Conservation (phyloP, 1,140 invertebrate species). For the Tetramorium alpestre region DNA sequence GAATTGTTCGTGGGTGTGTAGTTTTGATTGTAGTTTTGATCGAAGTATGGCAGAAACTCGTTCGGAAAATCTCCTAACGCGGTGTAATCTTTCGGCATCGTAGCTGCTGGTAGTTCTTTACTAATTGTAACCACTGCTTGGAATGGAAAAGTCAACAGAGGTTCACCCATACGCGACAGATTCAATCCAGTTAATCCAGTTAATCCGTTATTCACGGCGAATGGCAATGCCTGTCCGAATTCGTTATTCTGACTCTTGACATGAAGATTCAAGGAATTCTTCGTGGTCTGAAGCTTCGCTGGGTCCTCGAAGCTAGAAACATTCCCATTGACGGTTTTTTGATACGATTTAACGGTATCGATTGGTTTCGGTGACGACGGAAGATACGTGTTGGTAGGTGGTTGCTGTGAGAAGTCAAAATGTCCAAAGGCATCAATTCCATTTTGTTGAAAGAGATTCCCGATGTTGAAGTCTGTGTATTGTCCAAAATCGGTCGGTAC, state of each 20-base stretch:
- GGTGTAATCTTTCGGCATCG: slow-evolving; percentile 53
- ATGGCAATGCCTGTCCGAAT: neutral
- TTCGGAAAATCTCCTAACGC: slow-evolving; percentile 71
- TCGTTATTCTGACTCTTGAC: neutral
- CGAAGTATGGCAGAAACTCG: slow-evolving; percentile 78
- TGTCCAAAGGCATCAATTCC: neutral
- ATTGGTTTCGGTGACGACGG: slow-evolving; percentile 19
- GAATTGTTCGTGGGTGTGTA: slow-evolving; percentile 44
- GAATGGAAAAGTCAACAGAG: slow-evolving; percentile 80
- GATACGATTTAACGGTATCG: slow-evolving; percentile 10
- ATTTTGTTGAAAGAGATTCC: neutral
- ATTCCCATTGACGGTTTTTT: slow-evolving; percentile 9
- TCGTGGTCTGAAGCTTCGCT: neutral
- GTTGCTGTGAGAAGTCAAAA: neutral
- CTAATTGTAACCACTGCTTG: slow-evolving; percentile 81
- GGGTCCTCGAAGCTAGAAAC: neutral
- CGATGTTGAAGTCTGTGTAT: neutral
- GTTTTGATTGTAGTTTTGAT: slow-evolving; percentile 66
- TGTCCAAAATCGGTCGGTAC: slow-evolving; percentile 1
- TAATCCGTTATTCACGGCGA: slow-evolving; percentile 18
- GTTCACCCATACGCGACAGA: slow-evolving; percentile 7
- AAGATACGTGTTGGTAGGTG: slow-evolving; percentile 37
- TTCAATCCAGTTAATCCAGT: neutral
- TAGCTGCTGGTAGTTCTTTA: slow-evolving; percentile 56
- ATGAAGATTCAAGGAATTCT: neutral